Percentiles rank a stretch among this genome's conserved stretches.
Conservation (phyloP, 2,113 vertebrate species). For the Numida meleagris region DNA sequence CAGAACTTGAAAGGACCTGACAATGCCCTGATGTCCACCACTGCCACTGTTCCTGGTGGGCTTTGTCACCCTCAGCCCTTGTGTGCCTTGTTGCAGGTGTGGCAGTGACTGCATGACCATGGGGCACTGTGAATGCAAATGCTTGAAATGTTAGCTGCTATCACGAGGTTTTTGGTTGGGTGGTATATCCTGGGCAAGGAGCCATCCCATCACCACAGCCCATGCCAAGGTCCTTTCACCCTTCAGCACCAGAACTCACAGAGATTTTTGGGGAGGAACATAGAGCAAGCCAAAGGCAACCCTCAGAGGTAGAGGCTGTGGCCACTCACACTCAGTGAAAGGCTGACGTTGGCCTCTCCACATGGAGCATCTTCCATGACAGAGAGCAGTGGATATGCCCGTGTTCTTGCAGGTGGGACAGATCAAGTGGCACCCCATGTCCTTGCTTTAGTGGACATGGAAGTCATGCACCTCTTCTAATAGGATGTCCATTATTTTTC, state of each 20-base stretch:
- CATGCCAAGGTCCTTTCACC: neutral
- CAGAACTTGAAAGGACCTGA: neutral
- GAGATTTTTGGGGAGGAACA: neutral
- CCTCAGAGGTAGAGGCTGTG: rapidly evolving
- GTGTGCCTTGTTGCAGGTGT: rapidly evolving
- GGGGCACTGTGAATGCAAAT: neutral
- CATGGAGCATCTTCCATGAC: neutral
- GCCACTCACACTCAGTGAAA: rapidly evolving
- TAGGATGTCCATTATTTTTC: neutral
- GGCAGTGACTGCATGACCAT: neutral
- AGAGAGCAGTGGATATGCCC: neutral
- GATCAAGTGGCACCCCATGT: neutral
- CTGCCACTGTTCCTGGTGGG: neutral
- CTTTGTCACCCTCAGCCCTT: neutral
- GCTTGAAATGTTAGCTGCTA: neutral
- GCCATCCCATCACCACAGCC: neutral
- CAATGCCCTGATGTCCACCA: neutral
- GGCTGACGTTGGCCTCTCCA: neutral
- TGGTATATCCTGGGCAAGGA: neutral
- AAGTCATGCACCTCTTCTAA: neutral
- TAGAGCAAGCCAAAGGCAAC: neutral
- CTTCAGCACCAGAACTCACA: neutral
- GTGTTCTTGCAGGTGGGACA: neutral
- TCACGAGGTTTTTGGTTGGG: neutral
- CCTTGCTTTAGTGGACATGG: neutral